Conservation (phyloP, 2,888 invertebrate species). For the Palloptera scutellata region DNA sequence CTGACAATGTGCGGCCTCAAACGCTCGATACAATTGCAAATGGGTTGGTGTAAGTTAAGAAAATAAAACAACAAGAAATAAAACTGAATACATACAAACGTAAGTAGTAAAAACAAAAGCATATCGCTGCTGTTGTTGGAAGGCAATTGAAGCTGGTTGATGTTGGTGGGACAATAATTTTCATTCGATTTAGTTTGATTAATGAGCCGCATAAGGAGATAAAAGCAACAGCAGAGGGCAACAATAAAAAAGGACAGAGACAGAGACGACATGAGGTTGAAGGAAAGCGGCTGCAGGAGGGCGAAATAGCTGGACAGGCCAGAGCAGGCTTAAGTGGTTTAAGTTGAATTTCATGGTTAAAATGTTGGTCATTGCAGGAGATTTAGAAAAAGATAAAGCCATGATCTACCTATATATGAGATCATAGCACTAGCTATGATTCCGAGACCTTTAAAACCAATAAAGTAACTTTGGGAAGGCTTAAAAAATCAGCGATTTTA, state of each 20-base stretch:
- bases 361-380: too few relatives aligned
- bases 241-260: conserved; percentile 10
- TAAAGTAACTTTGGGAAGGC: too few relatives aligned
- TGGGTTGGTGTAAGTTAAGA: not conserved
- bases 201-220: conserved; percentile 50
- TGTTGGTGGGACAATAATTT: conserved; percentile 38
- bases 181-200: conserved; percentile 52
- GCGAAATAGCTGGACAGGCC: too few relatives aligned
- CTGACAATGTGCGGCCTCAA: too few relatives aligned
- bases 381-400: too few relatives aligned
- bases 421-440: too few relatives aligned
- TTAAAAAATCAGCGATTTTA: too few relatives aligned
- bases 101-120: not conserved
- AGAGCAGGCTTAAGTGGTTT: too few relatives aligned
- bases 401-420: too few relatives aligned
- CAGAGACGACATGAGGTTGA: not conserved
- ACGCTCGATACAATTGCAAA: too few relatives aligned
- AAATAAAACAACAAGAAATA: not conserved
- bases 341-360: too few relatives aligned
- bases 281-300: not conserved
- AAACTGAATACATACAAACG: not conserved
- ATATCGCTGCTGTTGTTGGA: not conserved
- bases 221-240: conserved; percentile 34
- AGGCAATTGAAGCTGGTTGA: not conserved
- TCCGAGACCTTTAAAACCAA: too few relatives aligned